phyloP scores from a whole-genome alignment of 2,888 invertebrate species.

The Sinelater perroti region DNA sequence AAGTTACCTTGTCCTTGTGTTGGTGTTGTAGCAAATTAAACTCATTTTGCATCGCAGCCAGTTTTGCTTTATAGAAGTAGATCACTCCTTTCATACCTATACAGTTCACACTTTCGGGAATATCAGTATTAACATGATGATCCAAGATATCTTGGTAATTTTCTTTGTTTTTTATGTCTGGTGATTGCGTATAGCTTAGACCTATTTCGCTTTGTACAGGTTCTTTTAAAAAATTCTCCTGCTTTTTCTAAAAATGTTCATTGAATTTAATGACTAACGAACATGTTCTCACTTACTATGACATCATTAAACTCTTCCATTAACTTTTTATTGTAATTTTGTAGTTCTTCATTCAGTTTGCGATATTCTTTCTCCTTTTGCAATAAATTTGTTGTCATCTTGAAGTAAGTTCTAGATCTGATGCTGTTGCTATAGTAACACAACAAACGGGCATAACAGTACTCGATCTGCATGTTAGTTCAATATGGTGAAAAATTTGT shows the following conservation, averaged over 20 bases:
- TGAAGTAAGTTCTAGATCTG: no score
- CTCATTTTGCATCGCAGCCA: constrained; percentile 53
- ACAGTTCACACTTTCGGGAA: constrained; percentile 48
- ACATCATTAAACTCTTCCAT: constrained; percentile 57
- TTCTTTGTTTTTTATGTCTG: neutral
- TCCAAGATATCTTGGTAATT: no score
- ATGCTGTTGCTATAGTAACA: no score
- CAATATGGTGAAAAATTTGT: no score
- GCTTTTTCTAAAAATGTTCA: constrained; percentile 47
- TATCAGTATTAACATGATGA: no score
- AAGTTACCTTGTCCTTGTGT: constrained; percentile 50
- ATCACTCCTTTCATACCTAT: constrained; percentile 54
- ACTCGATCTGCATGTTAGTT: no score
- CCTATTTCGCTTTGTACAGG: constrained; percentile 8
- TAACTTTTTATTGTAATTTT: constrained; percentile 55
- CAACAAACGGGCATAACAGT: no score
- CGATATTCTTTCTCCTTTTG: constrained; percentile 58
- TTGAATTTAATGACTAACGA: neutral
- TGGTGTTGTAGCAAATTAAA: constrained; percentile 51
- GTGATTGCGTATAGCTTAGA: neutral
- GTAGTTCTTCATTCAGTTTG: constrained; percentile 58
- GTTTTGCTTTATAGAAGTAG: constrained; percentile 55
- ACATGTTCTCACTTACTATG: constrained; percentile 48
- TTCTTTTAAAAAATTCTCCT: constrained; percentile 50
- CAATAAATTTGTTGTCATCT: constrained; percentile 55